These are phyloP conservation scores for Spatulosminthurus flaviceps DNA, from an alignment of 2,888 invertebrate genomes.

Conservation along the genomic window DNA sequence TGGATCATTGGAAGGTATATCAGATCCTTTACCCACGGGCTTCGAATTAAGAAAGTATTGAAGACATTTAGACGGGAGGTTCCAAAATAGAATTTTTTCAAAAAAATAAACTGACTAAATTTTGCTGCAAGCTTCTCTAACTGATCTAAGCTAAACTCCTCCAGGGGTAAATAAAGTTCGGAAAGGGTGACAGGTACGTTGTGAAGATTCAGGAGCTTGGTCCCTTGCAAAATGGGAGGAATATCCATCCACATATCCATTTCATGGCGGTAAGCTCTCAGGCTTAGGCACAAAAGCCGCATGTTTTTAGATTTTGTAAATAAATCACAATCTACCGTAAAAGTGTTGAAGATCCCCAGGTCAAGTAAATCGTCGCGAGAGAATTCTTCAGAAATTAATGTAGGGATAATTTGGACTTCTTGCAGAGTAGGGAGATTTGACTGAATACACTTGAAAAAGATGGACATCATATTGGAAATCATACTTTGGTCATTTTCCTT, in stretches of 20 bases:
- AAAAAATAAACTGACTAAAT: slow-evolving; percentile 6
- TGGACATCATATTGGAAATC: neutral
- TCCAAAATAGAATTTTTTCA: slow-evolving; percentile 30
- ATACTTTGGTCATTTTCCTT: neutral
- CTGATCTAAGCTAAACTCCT: slow-evolving; percentile 32
- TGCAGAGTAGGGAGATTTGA: neutral
- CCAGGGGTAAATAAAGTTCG: slow-evolving; percentile 26
- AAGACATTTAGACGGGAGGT: slow-evolving; percentile 18
- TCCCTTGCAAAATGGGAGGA: slow-evolving; percentile 13
- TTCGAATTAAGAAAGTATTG: slow-evolving; percentile 13
- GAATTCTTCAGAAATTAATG: neutral
- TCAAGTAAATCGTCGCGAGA: neutral
- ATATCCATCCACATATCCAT: neutral
- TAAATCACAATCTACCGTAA: slow-evolving; percentile 1
- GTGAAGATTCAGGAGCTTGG: neutral
- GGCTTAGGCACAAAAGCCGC: neutral
- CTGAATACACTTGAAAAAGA: neutral
- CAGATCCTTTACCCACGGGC: slow-evolving; percentile 16
- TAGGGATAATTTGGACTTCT: slow-evolving; percentile 4
- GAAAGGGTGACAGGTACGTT: neutral
- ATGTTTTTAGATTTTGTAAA: slow-evolving; percentile 2
- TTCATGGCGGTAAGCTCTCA: slow-evolving; percentile 24
- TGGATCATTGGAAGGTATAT: slow-evolving; percentile 4
- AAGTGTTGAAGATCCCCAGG: neutral
- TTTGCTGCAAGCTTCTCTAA: slow-evolving; percentile 6